A percentile compares a stretch with the other conserved stretches of the same genome.
Conservation (phyloP, 2,888 invertebrate species). For the Eupithecia abbreviata region DNA sequence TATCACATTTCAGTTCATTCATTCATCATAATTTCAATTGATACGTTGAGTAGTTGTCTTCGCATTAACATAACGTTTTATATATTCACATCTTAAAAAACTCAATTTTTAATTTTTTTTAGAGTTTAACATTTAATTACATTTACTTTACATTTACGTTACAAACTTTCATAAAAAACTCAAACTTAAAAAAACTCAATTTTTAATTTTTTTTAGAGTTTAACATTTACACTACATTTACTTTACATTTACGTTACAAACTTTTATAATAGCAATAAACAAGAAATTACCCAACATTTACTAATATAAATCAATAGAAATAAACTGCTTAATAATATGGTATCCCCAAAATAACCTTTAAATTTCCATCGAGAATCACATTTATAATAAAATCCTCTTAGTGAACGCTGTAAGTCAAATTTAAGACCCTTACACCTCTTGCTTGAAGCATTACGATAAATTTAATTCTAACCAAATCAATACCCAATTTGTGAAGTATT, state of each 20-base stretch:
- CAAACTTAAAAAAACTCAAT: too few relatives aligned
- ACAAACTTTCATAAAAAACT: too few relatives aligned
- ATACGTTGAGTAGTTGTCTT: background rate
- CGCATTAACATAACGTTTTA: background rate
- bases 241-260: too few relatives aligned
- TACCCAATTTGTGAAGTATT: constrained; percentile 54
- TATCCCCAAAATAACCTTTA: background rate
- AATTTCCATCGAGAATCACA: constrained; percentile 2
- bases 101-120: background rate
- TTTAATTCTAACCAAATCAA: constrained; percentile 49
- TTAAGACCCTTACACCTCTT: constrained; percentile 33
- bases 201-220: too few relatives aligned
- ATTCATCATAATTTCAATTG: background rate
- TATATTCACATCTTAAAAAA: background rate
- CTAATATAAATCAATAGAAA: background rate
- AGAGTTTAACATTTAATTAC: background rate
- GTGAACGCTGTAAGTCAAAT: constrained; percentile 31
- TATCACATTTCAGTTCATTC: too few relatives aligned
- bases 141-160: too few relatives aligned
- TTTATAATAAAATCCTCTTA: constrained; percentile 27
- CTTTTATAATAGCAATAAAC: background rate
- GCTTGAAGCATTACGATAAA: constrained; percentile 39
- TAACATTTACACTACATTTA: too few relatives aligned
- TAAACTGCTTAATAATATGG: background rate
- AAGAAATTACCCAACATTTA: background rate